phyloP scores from a whole-genome alignment of 2,888 invertebrate genomes.

The Trachelus tabidus region DNA sequence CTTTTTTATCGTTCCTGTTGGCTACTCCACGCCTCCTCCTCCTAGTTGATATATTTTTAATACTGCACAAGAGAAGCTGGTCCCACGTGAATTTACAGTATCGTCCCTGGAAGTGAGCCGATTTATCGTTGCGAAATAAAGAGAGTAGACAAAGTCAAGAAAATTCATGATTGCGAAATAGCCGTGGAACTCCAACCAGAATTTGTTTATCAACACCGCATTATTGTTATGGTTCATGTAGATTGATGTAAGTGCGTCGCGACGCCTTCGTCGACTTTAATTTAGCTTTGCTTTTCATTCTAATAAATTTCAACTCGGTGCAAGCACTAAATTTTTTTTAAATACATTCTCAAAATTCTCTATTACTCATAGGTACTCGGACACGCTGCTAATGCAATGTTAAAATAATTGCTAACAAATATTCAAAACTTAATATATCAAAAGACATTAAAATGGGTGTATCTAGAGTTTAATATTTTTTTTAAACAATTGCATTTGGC shows the following conservation, averaged over 20 bases:
- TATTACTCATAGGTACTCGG: neutral
- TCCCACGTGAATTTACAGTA: neutral
- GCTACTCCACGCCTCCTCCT: neutral
- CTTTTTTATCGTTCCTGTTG: neutral
- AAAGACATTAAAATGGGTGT: neutral
- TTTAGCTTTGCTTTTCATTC: neutral
- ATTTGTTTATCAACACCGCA: neutral
- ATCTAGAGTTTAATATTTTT: neutral
- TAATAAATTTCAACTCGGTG: neutral
- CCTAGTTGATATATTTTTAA: neutral
- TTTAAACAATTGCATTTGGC: neutral
- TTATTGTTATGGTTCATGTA: neutral
- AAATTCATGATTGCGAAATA: neutral
- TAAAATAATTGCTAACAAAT: neutral
- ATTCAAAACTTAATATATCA: neutral
- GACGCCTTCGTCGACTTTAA: neutral
- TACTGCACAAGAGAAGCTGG: neutral
- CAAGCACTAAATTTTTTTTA: neutral
- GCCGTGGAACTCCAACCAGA: neutral
- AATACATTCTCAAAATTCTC: neutral
- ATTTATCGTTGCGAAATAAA: neutral
- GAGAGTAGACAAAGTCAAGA: neutral
- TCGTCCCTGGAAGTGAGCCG: neutral
- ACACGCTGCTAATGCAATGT: neutral
- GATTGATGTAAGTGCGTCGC: neutral